phyloP scores from a whole-genome alignment of 2,797 vertebrate genomes.

The Labroides dimidiatus region DNA sequence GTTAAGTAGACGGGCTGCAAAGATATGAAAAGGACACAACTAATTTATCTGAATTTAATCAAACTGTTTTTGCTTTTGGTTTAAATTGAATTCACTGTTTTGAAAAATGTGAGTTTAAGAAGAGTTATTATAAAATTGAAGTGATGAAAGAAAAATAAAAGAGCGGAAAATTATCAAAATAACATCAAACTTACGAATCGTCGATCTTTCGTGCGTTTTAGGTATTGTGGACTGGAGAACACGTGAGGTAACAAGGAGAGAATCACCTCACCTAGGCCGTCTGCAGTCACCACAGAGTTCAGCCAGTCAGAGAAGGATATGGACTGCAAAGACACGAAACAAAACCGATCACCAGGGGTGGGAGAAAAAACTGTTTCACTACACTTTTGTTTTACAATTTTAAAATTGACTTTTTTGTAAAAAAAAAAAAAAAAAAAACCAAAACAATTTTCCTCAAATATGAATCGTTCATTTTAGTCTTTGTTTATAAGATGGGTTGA shows the following conservation, averaged over 20 bases:
- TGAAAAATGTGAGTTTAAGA: not conserved
- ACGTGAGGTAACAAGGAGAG: slow-evolving; percentile 86
- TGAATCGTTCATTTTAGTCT: no score
- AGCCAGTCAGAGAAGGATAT: slow-evolving; percentile 93
- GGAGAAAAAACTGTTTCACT: no score
- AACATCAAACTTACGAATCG: slow-evolving; percentile 86
- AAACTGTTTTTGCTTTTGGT: no score
- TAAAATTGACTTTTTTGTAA: no score
- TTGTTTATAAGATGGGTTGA: no score
- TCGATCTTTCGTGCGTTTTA: slow-evolving; percentile 86
- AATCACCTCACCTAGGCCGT: slow-evolving; percentile 89
- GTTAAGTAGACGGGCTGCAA: slow-evolving; percentile 89
- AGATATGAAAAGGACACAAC: not conserved
- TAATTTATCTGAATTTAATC: not conserved
- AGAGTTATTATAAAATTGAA: not conserved
- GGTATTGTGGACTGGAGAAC: slow-evolving; percentile 67
- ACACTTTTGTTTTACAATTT: no score
- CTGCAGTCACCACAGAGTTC: slow-evolving; percentile 85
- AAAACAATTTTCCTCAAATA: no score
- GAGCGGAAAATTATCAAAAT: no score
- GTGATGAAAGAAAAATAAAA: not conserved
- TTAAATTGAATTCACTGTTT: no score
- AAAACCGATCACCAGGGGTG: no score
- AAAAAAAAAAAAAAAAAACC: no score
- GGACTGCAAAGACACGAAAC: slow-evolving; percentile 82